Evolutionary conservation across 2,797 vertebrate species (phyloP).

Genomic region (Onychomys arenicola): DNA sequence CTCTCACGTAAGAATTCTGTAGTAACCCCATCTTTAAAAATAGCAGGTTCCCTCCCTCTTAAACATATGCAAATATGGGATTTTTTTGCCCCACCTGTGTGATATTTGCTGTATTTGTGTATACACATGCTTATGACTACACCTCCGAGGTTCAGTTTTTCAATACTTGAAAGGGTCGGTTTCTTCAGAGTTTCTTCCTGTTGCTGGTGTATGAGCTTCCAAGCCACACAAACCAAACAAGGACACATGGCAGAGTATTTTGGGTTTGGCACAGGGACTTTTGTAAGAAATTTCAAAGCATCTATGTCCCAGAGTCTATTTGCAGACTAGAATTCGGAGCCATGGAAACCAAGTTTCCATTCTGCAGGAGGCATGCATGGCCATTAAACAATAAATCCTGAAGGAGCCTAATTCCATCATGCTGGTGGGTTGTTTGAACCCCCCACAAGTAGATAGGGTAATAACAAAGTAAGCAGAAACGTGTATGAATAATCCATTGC

Average conservation of each 20-base stretch:
- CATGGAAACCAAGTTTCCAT: not conserved
- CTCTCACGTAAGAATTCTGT: not conserved
- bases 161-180: not conserved
- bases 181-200: slow-evolving; percentile 35
- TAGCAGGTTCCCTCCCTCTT: not conserved
- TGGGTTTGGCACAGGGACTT: not conserved
- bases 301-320: not conserved
- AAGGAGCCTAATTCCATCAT: too few relatives aligned
- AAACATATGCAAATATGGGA: not conserved
- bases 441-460: not conserved
- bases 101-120: not conserved
- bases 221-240: slow-evolving; percentile 10
- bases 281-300: not conserved
- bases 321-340: not conserved
- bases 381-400: not conserved
- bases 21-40: not conserved
- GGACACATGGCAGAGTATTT: slow-evolving; percentile 34
- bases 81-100: not conserved
- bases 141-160: not conserved
- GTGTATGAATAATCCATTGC: not conserved
- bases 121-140: not conserved
- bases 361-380: accelerated
- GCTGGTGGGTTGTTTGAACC: not conserved
- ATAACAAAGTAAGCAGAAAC: not conserved
- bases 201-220: not conserved